Conservation (phyloP, 1,140 invertebrate genomes). For the Drosophila elegans region DNA sequence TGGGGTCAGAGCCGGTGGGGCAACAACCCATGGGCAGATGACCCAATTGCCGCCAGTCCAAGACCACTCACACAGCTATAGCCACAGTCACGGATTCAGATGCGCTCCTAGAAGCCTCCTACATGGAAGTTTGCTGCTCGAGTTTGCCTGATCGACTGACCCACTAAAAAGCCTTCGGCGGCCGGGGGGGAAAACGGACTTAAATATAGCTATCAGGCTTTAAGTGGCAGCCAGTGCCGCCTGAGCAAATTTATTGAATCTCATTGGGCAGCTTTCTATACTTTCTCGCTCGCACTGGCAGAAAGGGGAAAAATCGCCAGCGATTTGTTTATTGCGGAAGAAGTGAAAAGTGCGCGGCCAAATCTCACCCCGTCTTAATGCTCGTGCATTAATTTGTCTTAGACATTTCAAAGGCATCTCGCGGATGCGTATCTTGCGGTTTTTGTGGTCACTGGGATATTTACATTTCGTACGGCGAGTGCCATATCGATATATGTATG, state of each 20-base stretch:
- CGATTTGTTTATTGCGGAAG: conserved; percentile 75
- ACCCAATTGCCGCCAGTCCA: conserved; percentile 38
- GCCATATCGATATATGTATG: conserved; percentile 40
- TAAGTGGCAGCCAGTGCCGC: conserved; percentile 73
- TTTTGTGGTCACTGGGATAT: conserved; percentile 75
- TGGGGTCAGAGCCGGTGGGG: conserved; percentile 32
- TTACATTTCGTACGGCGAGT: conserved; percentile 56
- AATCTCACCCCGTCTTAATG: conserved; percentile 44
- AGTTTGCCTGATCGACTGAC: conserved; percentile 50
- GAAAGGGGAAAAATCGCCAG: conserved; percentile 28
- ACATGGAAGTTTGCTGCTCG: conserved; percentile 32
- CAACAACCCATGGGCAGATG: conserved; percentile 43
- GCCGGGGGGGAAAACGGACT: conserved; percentile 49
- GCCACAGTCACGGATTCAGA: conserved; percentile 3
- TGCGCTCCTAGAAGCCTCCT: conserved; percentile 43
- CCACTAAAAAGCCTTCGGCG: conserved; percentile 60
- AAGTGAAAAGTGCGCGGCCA: conserved; percentile 65
- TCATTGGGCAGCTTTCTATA: conserved; percentile 81
- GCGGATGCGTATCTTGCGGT: conserved; percentile 72
- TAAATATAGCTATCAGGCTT: conserved; percentile 80
- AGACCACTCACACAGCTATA: conserved; percentile 15
- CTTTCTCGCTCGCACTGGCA: conserved; percentile 41
- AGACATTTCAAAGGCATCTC: conserved; percentile 80
- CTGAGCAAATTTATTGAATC: conserved; percentile 76
- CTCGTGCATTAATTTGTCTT: conserved; percentile 42